These are phyloP conservation scores for Carduelis carduelis DNA, from an alignment of 2,797 vertebrate genomes.

Conservation along the genomic window DNA sequence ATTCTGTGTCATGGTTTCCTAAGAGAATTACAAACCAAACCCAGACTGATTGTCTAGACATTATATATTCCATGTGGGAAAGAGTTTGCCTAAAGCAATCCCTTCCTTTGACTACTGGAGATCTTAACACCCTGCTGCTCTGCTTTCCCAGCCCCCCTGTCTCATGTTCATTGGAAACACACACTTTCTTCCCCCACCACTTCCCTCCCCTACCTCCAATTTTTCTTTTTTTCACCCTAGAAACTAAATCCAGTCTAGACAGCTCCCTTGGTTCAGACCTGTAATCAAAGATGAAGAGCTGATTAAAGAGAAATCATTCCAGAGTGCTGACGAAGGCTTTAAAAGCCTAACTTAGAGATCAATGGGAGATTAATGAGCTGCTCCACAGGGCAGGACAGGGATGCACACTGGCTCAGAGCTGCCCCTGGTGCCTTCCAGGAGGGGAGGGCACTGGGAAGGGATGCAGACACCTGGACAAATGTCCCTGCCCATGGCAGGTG, in stretches of 20 bases:
- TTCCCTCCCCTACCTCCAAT: slow-evolving; percentile 13
- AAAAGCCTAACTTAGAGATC: slow-evolving; percentile 30
- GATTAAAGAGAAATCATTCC: slow-evolving; percentile 55
- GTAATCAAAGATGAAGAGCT: slow-evolving; percentile 52
- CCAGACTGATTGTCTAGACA: slow-evolving; percentile 72
- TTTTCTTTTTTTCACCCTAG: slow-evolving; percentile 43
- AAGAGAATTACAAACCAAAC: slow-evolving; percentile 66
- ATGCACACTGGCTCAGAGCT: neutral
- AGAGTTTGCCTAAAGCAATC: slow-evolving; percentile 50
- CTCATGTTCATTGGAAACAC: slow-evolving; percentile 49
- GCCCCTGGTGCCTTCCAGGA: neutral
- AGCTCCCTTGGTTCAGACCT: slow-evolving; percentile 30
- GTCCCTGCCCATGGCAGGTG: neutral
- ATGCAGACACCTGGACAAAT: neutral
- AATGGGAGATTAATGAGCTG: slow-evolving; percentile 33
- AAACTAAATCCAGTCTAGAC: slow-evolving; percentile 67
- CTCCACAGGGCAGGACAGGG: neutral
- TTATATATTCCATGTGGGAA: slow-evolving; percentile 57
- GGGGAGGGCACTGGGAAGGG: neutral
- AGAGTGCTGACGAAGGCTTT: slow-evolving; percentile 8
- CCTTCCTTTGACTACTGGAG: slow-evolving; percentile 66
- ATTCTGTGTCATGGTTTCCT: slow-evolving; percentile 43
- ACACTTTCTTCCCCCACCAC: neutral
- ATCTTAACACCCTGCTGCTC: slow-evolving; percentile 62
- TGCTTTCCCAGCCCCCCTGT: neutral